Evolutionary conservation across 2,797 vertebrate species (phyloP), one percentile per base, ranked within the genome.

Genomic region (Alca torda): DNA sequence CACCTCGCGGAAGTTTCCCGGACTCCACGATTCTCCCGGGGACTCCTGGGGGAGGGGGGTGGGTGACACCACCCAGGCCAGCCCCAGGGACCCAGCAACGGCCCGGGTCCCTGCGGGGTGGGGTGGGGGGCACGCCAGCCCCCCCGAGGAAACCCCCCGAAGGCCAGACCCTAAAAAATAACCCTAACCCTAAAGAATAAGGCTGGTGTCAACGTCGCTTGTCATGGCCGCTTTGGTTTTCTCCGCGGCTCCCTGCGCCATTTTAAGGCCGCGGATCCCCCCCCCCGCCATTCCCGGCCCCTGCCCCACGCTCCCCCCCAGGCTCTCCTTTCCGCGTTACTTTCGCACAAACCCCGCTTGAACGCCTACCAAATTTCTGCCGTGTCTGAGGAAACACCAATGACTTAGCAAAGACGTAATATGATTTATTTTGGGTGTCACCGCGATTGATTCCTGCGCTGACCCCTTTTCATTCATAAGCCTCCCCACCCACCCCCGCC

Each of bases 161-260:
- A 45, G 48, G 15, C 14, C 56, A 35, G n/a, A 59, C 14, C n/a
- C 21, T 59, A 59, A 35, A 59, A 57, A 57, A 23, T n/a, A 57
- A 18, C 17, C 75, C 53, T 45, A 46, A 18, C 18, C 75, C 53
- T 13, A 43, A 26, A 74, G 37, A 33, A 54, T 6, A 24, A 13
- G 33, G 19, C 13, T 31, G 50, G 31, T 13, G 50, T 31, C 74
- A 6, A 13, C 8, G 10, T 31, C 20, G 24, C 53, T 41, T 15
- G 19, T 6, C 53, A 96, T 97, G 23, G 12, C 6, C 97, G 98
- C 98, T 97, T 96, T 97, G 96, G 97, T 97, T 97, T 97, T 93
- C 96, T 97, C 96, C 98, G 98, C 24, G 97, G 93, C 93, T 97
- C 95, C 87, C 98, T 98, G 98, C 99, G 98, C 99, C 99, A 99